phyloP scores from a whole-genome alignment of 2,113 vertebrate species.

The Nerophis lumbriciformis region DNA sequence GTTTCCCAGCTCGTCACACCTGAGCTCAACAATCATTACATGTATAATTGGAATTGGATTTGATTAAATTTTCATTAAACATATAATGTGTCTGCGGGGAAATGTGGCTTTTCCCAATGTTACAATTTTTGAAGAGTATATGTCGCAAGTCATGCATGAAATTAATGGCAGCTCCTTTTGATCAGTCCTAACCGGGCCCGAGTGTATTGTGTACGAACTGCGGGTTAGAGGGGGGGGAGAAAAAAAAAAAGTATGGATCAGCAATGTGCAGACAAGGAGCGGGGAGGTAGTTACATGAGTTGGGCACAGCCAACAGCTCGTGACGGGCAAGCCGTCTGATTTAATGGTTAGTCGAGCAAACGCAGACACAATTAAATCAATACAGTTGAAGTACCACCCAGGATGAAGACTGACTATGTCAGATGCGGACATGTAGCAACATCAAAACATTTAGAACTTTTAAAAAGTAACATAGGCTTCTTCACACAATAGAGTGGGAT shows the following conservation, averaged over 20 bases:
- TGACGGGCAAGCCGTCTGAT: conserved; percentile 2
- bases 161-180: conserved; percentile 33
- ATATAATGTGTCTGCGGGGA: conserved; percentile 37
- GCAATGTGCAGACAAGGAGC: neutral
- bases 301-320: neutral
- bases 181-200: conserved; percentile 8
- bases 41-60: conserved; percentile 64
- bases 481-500: too few relatives aligned
- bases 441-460: too few relatives aligned
- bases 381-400: conserved; percentile 3
- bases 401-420: neutral
- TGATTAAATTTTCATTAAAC: conserved; percentile 59
- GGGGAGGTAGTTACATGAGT: conserved; percentile 1
- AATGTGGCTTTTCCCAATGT: conserved; percentile 13
- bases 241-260: conserved; percentile 14
- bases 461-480: too few relatives aligned
- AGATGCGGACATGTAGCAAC: too few relatives aligned
- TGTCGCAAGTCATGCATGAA: conserved; percentile 46
- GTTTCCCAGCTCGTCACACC: conserved; percentile 44
- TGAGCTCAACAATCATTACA: conserved; percentile 56
- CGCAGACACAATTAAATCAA: conserved; percentile 8
- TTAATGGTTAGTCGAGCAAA: neutral
- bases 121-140: conserved; percentile 28
- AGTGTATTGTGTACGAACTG: neutral
- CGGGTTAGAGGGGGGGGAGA: neutral